Percentiles rank a stretch among this genome's conserved stretches.
Evolutionary conservation across 2,797 vertebrate genomes (phyloP).

Genomic region (Sebastes paucispinis): DNA sequence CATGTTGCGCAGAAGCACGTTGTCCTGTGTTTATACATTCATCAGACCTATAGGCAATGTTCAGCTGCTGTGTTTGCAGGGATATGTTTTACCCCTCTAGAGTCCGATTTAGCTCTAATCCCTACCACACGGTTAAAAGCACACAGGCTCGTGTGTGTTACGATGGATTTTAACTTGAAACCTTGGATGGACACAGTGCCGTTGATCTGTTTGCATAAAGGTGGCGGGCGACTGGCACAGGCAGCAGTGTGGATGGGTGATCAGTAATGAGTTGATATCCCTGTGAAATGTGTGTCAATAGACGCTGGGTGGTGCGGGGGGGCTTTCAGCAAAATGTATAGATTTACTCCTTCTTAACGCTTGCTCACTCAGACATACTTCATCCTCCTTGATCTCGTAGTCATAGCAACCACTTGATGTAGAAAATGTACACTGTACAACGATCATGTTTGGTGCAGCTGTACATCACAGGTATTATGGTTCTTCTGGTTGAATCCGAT

Average conservation of each 20-base stretch:
- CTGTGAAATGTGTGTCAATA: constrained; percentile 33
- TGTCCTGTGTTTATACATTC: constrained; percentile 68
- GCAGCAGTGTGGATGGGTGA: constrained; percentile 64
- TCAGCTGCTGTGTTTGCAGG: constrained; percentile 45
- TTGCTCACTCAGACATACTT: constrained; percentile 6
- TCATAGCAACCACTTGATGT: constrained; percentile 31
- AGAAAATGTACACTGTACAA: constrained; percentile 46
- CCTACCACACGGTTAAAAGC: constrained; percentile 31
- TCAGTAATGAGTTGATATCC: constrained; percentile 31
- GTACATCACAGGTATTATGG: constrained; percentile 77
- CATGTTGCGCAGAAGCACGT: constrained; percentile 50
- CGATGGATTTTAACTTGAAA: constrained; percentile 24
- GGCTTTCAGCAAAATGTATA: constrained; percentile 15
- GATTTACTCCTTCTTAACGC: background rate
- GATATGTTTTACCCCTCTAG: constrained; percentile 21
- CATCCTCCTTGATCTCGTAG: constrained; percentile 18
- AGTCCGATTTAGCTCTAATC: constrained; percentile 27
- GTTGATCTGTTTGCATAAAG: constrained; percentile 78
- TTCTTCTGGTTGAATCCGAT: constrained; percentile 58
- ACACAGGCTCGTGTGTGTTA: constrained; percentile 19
- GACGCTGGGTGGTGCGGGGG: background rate
- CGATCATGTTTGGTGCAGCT: constrained; percentile 66
- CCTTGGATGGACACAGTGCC: constrained; percentile 63
- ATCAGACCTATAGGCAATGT: constrained; percentile 54
- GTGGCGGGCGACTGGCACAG: constrained; percentile 66